phyloP scores from a whole-genome alignment of 2,888 invertebrate species.

The Chloroclysta siterata region DNA sequence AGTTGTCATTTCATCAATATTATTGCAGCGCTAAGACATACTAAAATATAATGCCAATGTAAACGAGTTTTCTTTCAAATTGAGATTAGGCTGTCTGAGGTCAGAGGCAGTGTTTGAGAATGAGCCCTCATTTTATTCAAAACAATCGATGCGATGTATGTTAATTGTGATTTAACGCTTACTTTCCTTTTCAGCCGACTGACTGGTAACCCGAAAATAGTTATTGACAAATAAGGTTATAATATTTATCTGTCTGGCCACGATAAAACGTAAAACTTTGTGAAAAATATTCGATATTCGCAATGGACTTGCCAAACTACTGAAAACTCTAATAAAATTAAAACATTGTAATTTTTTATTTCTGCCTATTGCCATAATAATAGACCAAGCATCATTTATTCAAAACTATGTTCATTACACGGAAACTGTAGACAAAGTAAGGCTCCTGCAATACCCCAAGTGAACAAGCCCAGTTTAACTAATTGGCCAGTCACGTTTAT shows the following conservation, averaged over 20 bases:
- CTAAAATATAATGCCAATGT: conserved; percentile 34
- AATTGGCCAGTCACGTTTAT: conserved; percentile 45
- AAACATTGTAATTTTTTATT: too few relatives aligned
- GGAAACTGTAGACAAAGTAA: conserved; percentile 18
- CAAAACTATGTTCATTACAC: conserved; percentile 8
- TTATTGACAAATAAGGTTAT: too few relatives aligned
- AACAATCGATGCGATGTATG: not conserved
- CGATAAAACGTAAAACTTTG: too few relatives aligned
- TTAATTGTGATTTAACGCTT: conserved; percentile 2
- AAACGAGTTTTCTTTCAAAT: conserved; percentile 35
- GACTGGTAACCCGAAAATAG: not conserved
- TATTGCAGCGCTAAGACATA: conserved; percentile 4
- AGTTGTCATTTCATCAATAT: conserved; percentile 53
- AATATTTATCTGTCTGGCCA: too few relatives aligned
- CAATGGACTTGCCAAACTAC: too few relatives aligned
- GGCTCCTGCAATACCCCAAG: conserved; percentile 25
- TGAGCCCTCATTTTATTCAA: conserved; percentile 51
- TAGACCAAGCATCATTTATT: not conserved
- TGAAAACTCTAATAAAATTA: too few relatives aligned
- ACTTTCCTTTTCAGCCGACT: conserved; percentile 2
- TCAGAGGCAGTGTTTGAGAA: conserved; percentile 50
- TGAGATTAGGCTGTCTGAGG: conserved; percentile 47
- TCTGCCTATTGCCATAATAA: not conserved
- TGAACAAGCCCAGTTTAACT: conserved; percentile 39
- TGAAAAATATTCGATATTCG: too few relatives aligned